Evolutionary conservation across 2,113 vertebrate genomes (phyloP).

Genomic region (Lutjanus erythropterus): DNA sequence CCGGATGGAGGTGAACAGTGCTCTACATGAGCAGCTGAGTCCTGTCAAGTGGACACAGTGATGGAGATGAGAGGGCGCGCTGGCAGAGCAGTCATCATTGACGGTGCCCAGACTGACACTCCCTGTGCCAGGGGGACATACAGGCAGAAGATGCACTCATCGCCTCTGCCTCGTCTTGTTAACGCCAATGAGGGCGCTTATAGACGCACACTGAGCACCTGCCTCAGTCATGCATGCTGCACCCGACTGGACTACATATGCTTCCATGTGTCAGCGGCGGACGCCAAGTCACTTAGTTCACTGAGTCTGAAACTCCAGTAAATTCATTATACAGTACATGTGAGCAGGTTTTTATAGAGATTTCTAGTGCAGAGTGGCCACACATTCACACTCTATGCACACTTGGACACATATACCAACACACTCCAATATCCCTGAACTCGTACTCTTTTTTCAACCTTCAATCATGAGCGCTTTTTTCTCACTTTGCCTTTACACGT

Average conservation of each 20-base stretch:
- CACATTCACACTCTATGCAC: no score
- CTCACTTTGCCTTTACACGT: neutral
- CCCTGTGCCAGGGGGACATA: neutral
- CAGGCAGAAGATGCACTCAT: conserved; percentile 26
- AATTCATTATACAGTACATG: neutral
- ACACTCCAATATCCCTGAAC: neutral
- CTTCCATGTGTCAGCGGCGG: neutral
- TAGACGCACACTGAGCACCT: conserved; percentile 16
- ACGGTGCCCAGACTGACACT: neutral
- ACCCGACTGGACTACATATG: neutral
- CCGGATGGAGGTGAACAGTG: neutral
- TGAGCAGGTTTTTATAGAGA: neutral
- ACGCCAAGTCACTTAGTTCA: neutral
- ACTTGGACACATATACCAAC: no score
- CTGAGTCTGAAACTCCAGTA: neutral
- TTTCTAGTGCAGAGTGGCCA: neutral
- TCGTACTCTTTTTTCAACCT: neutral
- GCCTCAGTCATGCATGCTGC: neutral
- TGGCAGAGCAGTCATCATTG: neutral
- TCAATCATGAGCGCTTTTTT: neutral
- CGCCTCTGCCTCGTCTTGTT: neutral
- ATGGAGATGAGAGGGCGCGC: neutral
- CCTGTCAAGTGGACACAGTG: conserved; percentile 14
- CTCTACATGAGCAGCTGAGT: conserved; percentile 13
- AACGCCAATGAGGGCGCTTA: neutral